Percentiles rank a stretch among this genome's conserved stretches.
Conservation (phyloP, 37 sponge, comb jelly and placozoan species). For the Hormiphora californensis region DNA sequence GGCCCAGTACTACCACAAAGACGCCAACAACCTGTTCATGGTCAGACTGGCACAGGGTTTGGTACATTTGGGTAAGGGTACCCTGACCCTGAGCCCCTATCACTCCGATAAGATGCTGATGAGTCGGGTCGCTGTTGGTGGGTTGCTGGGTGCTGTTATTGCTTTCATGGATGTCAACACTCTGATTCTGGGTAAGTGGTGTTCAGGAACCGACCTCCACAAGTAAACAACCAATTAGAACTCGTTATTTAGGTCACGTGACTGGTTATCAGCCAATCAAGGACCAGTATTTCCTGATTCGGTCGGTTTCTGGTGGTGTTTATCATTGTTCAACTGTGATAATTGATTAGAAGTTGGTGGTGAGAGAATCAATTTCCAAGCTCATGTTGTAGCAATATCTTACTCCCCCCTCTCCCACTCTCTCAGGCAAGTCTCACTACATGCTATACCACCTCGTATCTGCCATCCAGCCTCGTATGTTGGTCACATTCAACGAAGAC, state of each 20-base stretch:
- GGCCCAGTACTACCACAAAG: slow-evolving; percentile 96
- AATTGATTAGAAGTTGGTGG: no score
- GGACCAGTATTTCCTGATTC: no score
- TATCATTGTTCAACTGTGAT: no score
- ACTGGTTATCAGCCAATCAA: no score
- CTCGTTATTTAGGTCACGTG: no score
- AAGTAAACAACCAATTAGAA: no score
- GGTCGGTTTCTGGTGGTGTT: no score
- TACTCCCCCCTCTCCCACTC: background rate
- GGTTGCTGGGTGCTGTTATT: slow-evolving; percentile 69
- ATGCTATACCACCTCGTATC: slow-evolving; percentile 82
- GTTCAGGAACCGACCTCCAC: no score
- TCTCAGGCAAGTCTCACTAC: slow-evolving; percentile 70
- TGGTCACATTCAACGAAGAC: slow-evolving; percentile 80
- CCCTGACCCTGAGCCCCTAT: slow-evolving; percentile 88
- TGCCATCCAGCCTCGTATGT: slow-evolving; percentile 98
- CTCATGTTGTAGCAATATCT: background rate
- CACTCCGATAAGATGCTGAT: slow-evolving; percentile 82
- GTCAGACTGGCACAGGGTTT: slow-evolving; percentile 93
- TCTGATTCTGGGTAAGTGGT: background rate
- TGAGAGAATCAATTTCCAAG: no score
- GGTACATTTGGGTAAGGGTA: slow-evolving; percentile 92
- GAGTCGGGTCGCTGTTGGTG: slow-evolving; percentile 81
- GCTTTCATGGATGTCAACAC: slow-evolving; percentile 74
- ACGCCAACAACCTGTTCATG: slow-evolving; percentile 81